These are phyloP conservation scores for Melanostoma scalare DNA, from an alignment of 2,888 invertebrate species.

Conservation along the genomic window DNA sequence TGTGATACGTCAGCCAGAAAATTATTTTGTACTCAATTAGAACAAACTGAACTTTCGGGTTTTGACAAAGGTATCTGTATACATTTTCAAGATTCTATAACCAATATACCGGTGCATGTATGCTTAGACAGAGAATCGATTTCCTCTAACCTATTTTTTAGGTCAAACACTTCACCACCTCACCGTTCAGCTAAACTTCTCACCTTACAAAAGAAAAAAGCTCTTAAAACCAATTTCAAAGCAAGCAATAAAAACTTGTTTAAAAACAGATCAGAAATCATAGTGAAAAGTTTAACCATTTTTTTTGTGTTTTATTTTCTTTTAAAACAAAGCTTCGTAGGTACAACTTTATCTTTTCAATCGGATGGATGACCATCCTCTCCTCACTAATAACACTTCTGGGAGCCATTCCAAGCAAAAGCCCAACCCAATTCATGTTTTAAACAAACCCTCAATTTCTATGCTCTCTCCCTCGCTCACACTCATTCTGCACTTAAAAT, in stretches of 20 bases:
- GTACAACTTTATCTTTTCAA: constrained; percentile 20
- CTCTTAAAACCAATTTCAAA: constrained; percentile 1
- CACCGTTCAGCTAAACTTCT: no score
- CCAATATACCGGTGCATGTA: no score
- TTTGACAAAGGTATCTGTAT: no score
- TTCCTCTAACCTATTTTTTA: no score
- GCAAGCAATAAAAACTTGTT: constrained; percentile 12
- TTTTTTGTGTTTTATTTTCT: background rate
- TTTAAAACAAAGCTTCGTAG: constrained; percentile 3
- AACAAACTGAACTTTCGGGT: no score
- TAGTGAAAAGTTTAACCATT: background rate
- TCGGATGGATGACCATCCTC: background rate
- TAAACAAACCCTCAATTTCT: background rate
- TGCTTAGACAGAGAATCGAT: no score
- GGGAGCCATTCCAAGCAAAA: background rate
- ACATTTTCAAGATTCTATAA: no score
- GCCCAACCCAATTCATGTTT: background rate
- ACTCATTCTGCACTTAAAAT: background rate
- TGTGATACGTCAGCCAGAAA: no score
- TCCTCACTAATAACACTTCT: constrained; percentile 6
- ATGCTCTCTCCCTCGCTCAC: background rate
- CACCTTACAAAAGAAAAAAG: background rate
- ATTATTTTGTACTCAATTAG: no score
- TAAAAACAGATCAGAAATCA: constrained; percentile 2
- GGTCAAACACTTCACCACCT: no score